Evolutionary conservation across 1,140 invertebrate genomes (phyloP).

Genomic region (Pectinophora gossypiella): DNA sequence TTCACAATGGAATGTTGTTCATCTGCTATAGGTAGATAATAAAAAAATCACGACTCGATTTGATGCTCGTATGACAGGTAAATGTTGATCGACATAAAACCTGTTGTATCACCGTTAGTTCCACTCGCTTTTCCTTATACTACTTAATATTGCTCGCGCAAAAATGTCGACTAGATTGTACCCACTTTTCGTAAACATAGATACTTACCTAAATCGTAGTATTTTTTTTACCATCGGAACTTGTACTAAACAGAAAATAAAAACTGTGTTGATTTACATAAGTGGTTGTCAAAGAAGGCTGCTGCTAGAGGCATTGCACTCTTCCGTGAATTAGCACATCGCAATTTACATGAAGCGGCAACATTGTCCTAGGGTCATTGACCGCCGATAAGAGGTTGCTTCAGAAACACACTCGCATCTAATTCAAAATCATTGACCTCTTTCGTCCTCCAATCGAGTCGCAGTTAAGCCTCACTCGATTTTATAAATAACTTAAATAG

Average conservation of each 20-base stretch:
- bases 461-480: no score
- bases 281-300: no score
- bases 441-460: not conserved
- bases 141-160: not conserved
- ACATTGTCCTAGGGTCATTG: constrained; percentile 40
- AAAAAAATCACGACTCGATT: no score
- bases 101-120: not conserved
- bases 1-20: no score
- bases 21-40: no score
- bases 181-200: no score
- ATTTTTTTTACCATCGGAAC: no score
- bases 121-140: not conserved
- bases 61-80: no score
- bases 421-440: constrained; percentile 30
- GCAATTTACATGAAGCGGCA: constrained; percentile 42
- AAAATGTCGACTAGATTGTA: not conserved
- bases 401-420: constrained; percentile 22
- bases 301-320: constrained; percentile 49
- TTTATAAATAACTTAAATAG: no score
- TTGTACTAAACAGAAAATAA: no score
- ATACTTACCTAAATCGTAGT: no score
- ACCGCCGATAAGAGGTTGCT: constrained; percentile 44
- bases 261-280: no score
- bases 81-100: not conserved
- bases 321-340: constrained; percentile 40